phyloP scores from a whole-genome alignment of 2,797 vertebrate genomes.

The Rhabdomys pumilio region DNA sequence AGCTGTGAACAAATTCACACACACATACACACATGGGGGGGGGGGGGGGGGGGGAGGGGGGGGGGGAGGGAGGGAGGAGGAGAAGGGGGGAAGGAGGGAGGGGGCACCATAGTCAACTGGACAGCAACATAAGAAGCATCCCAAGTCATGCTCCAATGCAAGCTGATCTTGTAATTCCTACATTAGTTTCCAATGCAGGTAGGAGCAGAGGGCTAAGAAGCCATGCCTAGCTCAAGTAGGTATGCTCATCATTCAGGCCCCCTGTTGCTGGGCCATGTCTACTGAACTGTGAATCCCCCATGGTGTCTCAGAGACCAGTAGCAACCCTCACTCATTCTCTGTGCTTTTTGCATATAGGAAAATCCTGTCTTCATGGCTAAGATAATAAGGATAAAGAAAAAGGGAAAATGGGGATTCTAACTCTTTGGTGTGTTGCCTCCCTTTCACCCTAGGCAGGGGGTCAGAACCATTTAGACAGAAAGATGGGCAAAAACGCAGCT shows the following conservation, averaged over 20 bases:
- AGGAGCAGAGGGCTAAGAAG: background rate
- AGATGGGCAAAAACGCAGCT: background rate
- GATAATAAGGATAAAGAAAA: background rate
- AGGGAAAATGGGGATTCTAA: background rate
- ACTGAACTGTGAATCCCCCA: background rate
- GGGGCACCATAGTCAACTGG: background rate
- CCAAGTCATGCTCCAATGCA: background rate
- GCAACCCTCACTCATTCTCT: background rate
- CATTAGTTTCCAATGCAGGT: background rate
- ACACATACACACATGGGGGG: too few relatives aligned
- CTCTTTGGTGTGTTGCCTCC: background rate
- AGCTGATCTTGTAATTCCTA: background rate
- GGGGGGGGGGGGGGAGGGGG: too few relatives aligned
- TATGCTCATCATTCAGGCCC: background rate
- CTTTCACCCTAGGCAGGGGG: background rate
- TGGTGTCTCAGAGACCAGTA: background rate
- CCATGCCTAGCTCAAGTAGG: background rate
- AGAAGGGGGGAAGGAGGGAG: too few relatives aligned
- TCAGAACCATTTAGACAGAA: background rate
- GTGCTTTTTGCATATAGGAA: background rate
- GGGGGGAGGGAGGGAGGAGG: too few relatives aligned
- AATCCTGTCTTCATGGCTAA: accelerated
- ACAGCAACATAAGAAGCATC: background rate
- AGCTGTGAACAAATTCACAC: background rate
- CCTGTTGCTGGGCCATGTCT: background rate